Base-by-base conservation (phyloP, 2,888 invertebrate genomes). In the Lithophane ornitopus region DNA sequence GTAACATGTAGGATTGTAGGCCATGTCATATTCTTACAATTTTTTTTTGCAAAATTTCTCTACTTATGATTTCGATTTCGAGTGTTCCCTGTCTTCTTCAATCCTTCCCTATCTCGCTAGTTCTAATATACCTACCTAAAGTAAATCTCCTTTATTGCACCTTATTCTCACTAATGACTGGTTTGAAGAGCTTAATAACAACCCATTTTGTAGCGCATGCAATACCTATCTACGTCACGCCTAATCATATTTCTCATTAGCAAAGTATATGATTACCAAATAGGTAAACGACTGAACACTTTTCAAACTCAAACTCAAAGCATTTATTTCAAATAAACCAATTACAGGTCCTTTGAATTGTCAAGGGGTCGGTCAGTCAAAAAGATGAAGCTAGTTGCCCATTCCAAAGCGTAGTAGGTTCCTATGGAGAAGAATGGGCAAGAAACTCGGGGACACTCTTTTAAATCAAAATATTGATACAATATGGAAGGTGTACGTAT, bases 211-310 rank as follows among this genome's bases (percentile, higher is more conserved):
- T 34, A 71, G 28, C n/a, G n/a, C 14, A 9, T 52, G 41, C 6
- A 49, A 46, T 52, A 41, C 49, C 49, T 52, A 41, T 41, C 49
- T 52, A 52, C n/a, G 61, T 74, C 52, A 74, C n/a, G 8, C n/a
- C 22, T 74, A 73, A 73, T 73, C 16, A 63, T 16, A 28, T 49
- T 75, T 63, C 46, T 74, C 49, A 58, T 49, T 58, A 34, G 28
- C 39, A 49, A 75, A 74, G 61, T 49, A 52, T 49, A 41, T 59
- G 59, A 61, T 28, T 70, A 39, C 19, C 7, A 41, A 26, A 41
- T 28, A 28, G 58, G 56, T 41, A 68, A 41, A 66, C 41, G 16
- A 62, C n/a, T 26, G 34, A 44, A 54, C 62, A 56, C n/a, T 28
- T 76, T 62, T n/a, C n/a, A n/a, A n/a, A n/a, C n/a, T n/a, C n/a